These are phyloP conservation scores for Planococcus citri DNA, from an alignment of 1,140 invertebrate species.

Conservation along the genomic window DNA sequence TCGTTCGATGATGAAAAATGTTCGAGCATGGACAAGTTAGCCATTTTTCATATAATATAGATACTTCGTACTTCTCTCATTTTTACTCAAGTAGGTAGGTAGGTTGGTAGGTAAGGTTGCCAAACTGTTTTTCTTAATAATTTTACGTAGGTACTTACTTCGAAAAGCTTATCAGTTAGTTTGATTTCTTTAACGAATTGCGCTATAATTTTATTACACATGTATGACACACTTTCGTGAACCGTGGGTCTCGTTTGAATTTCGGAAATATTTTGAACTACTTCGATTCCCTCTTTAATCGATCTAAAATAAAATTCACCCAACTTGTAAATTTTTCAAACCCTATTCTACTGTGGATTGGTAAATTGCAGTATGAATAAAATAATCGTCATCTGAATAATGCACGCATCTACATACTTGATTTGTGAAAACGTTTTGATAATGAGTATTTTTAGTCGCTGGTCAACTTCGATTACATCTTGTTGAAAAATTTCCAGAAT, in stretches of 20 bases:
- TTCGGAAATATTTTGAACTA: background rate
- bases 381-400: background rate
- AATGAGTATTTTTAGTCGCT: background rate
- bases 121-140: too few relatives aligned
- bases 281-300: background rate
- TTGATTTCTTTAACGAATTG: background rate
- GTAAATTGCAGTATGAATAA: too few relatives aligned
- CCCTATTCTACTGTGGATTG: too few relatives aligned
- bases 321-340: background rate
- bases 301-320: background rate
- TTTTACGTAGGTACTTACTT: background rate
- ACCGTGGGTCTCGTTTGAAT: conserved; percentile 1
- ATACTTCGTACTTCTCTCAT: too few relatives aligned
- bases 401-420: background rate
- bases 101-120: too few relatives aligned
- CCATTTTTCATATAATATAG: too few relatives aligned
- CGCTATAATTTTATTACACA: conserved; percentile 7
- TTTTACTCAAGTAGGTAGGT: too few relatives aligned
- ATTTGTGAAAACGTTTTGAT: conserved; percentile 12
- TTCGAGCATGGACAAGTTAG: background rate
- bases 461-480: conserved; percentile 4
- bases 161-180: background rate
- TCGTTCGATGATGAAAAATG: too few relatives aligned
- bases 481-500: conserved; percentile 1
- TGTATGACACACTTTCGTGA: background rate